A percentile compares a stretch with the other conserved stretches of the same genome.
phyloP scores from a whole-genome alignment of 2,113 vertebrate species.

The Pluvianellus socialis region DNA sequence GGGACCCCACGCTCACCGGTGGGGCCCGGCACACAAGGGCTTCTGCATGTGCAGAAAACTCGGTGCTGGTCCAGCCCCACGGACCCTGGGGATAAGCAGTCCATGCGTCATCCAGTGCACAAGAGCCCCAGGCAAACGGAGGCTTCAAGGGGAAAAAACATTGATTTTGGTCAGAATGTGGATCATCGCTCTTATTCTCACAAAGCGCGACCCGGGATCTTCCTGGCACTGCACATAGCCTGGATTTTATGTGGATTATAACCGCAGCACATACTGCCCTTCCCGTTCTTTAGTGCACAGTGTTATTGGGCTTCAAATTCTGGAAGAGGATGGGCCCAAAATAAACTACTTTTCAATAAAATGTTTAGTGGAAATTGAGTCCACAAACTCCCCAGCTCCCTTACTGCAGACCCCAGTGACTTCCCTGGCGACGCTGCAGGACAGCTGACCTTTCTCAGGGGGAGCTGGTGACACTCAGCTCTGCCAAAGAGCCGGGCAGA shows the following conservation, averaged over 20 bases:
- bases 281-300: background rate
- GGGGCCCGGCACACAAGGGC: background rate
- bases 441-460: background rate
- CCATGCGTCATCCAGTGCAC: fast-evolving
- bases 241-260: background rate
- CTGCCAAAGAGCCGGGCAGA: background rate
- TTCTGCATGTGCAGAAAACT: background rate
- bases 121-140: background rate
- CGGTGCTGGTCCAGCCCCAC: too few species aligned
- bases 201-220: background rate
- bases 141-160: background rate
- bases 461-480: background rate
- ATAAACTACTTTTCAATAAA: background rate
- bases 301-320: background rate
- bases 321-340: background rate
- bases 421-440: background rate
- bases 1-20: fast-evolving
- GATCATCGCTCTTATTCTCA: fast-evolving
- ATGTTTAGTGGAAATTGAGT: background rate
- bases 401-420: background rate
- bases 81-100: fast-evolving
- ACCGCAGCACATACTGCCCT: background rate
- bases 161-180: background rate
- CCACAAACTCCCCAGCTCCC: background rate
- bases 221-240: background rate